These are phyloP conservation scores for Coreius guichenoti DNA, from an alignment of 2,797 vertebrate species.

Conservation along the genomic window DNA sequence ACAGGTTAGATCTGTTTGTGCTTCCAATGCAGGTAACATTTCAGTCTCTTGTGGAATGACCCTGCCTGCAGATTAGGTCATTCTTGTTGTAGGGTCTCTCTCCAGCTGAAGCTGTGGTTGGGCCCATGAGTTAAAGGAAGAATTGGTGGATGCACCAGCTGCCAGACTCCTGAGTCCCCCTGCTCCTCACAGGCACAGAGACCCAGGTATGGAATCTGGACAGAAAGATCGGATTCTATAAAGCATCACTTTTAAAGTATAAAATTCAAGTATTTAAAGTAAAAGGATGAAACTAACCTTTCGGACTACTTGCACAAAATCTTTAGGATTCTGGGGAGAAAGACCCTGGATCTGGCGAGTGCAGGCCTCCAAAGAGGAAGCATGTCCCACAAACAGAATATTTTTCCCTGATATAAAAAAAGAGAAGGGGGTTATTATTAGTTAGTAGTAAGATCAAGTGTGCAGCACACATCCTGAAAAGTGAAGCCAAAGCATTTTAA, in stretches of 20 bases:
- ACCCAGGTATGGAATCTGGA: slow-evolving; percentile 95
- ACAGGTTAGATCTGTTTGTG: slow-evolving; percentile 14
- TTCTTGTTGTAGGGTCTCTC: slow-evolving; percentile 93
- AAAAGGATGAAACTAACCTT: slow-evolving; percentile 80
- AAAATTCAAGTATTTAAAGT: not conserved
- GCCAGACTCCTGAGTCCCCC: slow-evolving; percentile 93
- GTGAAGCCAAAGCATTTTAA: not conserved
- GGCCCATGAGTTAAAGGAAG: slow-evolving; percentile 97
- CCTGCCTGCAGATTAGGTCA: slow-evolving; percentile 62
- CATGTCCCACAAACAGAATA: slow-evolving; percentile 95
- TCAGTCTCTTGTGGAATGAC: not conserved
- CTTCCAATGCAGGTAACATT: slow-evolving; percentile 36
- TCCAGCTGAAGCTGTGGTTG: slow-evolving; percentile 98
- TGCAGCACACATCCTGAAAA: not conserved
- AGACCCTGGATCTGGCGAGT: slow-evolving; percentile 97
- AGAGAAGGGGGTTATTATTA: slow-evolving; percentile 3
- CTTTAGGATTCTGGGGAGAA: slow-evolving; percentile 93
- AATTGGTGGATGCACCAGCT: slow-evolving; percentile 95
- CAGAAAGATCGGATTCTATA: not conserved
- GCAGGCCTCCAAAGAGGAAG: slow-evolving; percentile 96
- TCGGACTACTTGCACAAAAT: slow-evolving; percentile 97
- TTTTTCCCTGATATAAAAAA: slow-evolving; percentile 86
- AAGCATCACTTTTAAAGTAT: slow-evolving; percentile 15
- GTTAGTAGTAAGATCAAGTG: not conserved
- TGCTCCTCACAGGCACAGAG: slow-evolving; percentile 96